Evolutionary conservation across 2,888 invertebrate genomes (phyloP).

Genomic region (Trissonchulus sp.): DNA sequence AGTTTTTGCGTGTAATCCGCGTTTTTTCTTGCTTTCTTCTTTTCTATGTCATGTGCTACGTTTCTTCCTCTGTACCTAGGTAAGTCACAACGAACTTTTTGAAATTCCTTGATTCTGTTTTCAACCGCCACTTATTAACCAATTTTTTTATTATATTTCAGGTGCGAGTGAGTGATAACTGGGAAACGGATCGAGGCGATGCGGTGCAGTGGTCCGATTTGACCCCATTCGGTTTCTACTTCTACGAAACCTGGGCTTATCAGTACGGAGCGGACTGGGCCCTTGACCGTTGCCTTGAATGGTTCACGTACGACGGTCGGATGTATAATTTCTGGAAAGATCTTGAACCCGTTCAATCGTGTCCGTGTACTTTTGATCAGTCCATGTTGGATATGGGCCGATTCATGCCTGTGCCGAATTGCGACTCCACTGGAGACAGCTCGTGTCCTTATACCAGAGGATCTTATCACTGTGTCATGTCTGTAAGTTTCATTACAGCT

Average conservation of each 20-base stretch:
- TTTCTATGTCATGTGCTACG: too few relatives aligned
- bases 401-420: conserved; percentile 76
- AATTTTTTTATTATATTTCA: too few relatives aligned
- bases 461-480: conserved; percentile 81
- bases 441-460: conserved; percentile 77
- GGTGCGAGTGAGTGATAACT: conserved; percentile 36
- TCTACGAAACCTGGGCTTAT: conserved; percentile 77
- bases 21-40: too few relatives aligned
- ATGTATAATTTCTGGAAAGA: conserved; percentile 44
- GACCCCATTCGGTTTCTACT: conserved; percentile 86
- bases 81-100: too few relatives aligned
- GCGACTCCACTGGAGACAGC: conserved; percentile 76
- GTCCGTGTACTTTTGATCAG: conserved; percentile 83
- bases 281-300: conserved; percentile 72
- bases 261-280: conserved; percentile 74
- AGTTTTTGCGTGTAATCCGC: too few relatives aligned
- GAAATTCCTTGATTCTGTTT: too few relatives aligned
- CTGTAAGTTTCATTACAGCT: too few relatives aligned
- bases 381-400: conserved; percentile 82
- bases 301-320: conserved; percentile 58
- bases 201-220: conserved; percentile 76
- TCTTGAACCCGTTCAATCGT: conserved; percentile 52
- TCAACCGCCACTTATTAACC: too few relatives aligned
- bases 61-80: too few relatives aligned
- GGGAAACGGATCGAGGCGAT: conserved; percentile 32